Evolutionary conservation across 2,113 vertebrate species (phyloP).

Genomic region (Oplegnathus fasciatus): DNA sequence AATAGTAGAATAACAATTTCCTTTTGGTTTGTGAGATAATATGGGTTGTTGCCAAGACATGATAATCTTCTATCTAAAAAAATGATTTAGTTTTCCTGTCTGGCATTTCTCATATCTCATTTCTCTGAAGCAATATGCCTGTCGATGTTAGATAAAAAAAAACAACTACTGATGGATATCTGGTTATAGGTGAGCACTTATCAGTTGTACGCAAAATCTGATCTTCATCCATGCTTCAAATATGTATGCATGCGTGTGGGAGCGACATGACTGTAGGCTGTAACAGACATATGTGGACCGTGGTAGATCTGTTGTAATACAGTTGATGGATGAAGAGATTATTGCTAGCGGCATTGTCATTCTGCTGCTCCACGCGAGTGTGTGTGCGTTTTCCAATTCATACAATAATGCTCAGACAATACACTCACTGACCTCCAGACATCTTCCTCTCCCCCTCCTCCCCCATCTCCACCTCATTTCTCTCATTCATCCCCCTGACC

Average conservation of each 20-base stretch:
- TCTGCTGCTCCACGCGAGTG: conserved; percentile 26
- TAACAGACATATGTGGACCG: conserved; percentile 3
- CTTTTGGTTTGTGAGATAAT: conserved; percentile 50
- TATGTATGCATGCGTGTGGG: conserved; percentile 32
- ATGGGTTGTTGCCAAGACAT: conserved; percentile 41
- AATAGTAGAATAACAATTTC: conserved; percentile 52
- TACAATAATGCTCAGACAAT: conserved; percentile 51
- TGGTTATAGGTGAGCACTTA: conserved; percentile 51
- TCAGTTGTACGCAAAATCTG: conserved; percentile 35
- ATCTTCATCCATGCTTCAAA: conserved; percentile 55
- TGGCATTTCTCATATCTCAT: conserved; percentile 57
- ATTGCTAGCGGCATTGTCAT: conserved; percentile 53
- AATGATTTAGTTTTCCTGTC: conserved; percentile 48
- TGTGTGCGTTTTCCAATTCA: conserved; percentile 41
- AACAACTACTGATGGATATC: conserved; percentile 59
- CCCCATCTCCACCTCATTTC: conserved; percentile 23
- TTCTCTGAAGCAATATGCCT: conserved; percentile 56
- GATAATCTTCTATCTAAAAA: conserved; percentile 58
- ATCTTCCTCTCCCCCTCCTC: neutral
- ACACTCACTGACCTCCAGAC: conserved; percentile 58
- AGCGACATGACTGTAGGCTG: neutral
- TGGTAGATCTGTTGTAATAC: conserved; percentile 68
- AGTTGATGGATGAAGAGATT: conserved; percentile 75
- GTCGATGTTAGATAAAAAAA: conserved; percentile 49
- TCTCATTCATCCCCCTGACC: conserved; percentile 23